Evolutionary conservation across 23 tunicate genomes (phyloP), one percentile per base, ranked within the genome.

Genomic region (Diplosoma virens): DNA sequence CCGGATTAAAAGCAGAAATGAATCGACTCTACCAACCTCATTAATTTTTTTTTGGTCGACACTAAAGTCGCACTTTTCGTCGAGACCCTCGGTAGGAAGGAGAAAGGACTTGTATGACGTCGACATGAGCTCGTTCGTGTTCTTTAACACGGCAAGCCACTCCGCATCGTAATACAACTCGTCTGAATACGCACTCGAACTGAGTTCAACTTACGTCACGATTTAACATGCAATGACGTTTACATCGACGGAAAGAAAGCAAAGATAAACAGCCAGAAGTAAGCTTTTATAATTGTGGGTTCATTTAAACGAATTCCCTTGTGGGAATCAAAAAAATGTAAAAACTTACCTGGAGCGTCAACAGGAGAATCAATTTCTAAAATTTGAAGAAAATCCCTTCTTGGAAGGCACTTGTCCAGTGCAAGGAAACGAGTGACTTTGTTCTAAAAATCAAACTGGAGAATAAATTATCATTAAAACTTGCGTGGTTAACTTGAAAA

Each of bases 141-240:
- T 65, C 54, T 84, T 83, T 18, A 94, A 63, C 37, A 94, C 83
- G 21, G 99, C 94, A 28, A 94, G 79, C 99, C 99, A 94, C 65
- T 94, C 99, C 0, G 95, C 81, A 72, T 94, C 99, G 48, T 94
- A 94, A 29, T 20, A 34, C 32, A 92, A 37, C 11, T 82, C 81
- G 63, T 71, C 87, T 74, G 29, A 67, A 28, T 11, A 56, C 63
- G 25, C 63, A 56, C n/a, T n/a, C n/a, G n/a, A n/a, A n/a, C n/a
- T n/a, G n/a, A n/a, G n/a, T n/a, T n/a, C n/a, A n/a, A n/a, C n/a
- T n/a, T n/a, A n/a, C n/a, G n/a, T n/a, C n/a, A n/a, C n/a, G n/a
- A n/a, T n/a, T n/a, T n/a, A n/a, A n/a, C n/a, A n/a, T n/a, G n/a
- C n/a, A n/a, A n/a, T n/a, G n/a, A n/a, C n/a, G n/a, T n/a, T n/a